Conservation (phyloP, 2,113 vertebrate species). For the Murina feae region DNA sequence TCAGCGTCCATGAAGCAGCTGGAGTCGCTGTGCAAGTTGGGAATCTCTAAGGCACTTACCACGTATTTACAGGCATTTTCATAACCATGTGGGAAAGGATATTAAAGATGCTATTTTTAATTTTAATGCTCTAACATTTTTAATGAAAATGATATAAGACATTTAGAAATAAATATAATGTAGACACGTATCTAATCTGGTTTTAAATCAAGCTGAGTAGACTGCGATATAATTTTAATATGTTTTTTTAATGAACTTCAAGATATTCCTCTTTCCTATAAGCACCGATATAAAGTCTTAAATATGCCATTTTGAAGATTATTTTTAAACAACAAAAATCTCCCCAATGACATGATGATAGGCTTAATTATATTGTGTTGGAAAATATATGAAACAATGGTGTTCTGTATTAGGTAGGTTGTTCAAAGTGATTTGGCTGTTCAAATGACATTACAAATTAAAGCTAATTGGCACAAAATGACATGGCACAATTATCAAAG, state of each 20-base stretch:
- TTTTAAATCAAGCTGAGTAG: background rate
- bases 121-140: background rate
- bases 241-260: background rate
- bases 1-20: background rate
- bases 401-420: slow-evolving; percentile 9
- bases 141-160: background rate
- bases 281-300: background rate
- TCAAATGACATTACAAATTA: slow-evolving; percentile 58
- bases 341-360: background rate
- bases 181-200: background rate
- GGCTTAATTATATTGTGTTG: slow-evolving; percentile 14
- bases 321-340: slow-evolving; percentile 50
- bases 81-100: background rate
- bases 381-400: slow-evolving; percentile 59
- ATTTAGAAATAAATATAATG: background rate
- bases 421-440: slow-evolving; percentile 58
- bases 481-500: slow-evolving; percentile 68
- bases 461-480: slow-evolving; percentile 68
- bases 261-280: background rate
- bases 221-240: background rate
- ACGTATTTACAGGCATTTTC: background rate
- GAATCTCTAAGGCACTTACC: background rate
- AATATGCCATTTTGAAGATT: slow-evolving; percentile 30
- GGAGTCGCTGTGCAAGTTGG: background rate
- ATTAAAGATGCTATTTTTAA: background rate